Percentiles rank a stretch among this genome's conserved stretches.
Conservation (phyloP, 2,888 invertebrate genomes). For the Blera fallax region DNA sequence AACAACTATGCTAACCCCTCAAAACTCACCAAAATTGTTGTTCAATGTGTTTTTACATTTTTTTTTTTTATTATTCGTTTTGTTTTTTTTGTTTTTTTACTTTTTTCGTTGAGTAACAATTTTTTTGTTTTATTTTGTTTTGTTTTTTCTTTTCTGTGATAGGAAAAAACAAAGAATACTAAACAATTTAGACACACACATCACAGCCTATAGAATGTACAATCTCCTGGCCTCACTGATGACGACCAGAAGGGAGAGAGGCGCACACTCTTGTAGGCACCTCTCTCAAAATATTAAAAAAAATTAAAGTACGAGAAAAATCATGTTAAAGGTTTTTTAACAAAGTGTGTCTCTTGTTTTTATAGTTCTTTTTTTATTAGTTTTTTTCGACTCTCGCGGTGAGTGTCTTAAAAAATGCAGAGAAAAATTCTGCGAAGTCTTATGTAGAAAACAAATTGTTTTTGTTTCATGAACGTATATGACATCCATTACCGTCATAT, state of each 20-base stretch:
- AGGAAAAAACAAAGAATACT: slow-evolving; percentile 59
- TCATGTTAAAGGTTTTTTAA: slow-evolving; percentile 68
- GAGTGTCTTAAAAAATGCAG: slow-evolving; percentile 49
- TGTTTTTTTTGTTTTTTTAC: slow-evolving; percentile 2
- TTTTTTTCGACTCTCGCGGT: slow-evolving; percentile 32
- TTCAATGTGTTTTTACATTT: slow-evolving; percentile 5
- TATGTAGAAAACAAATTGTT: slow-evolving; percentile 59
- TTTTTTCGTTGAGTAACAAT: slow-evolving; percentile 56
- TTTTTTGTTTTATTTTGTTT: slow-evolving; percentile 7
- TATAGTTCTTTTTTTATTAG: slow-evolving; percentile 17
- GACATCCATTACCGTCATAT: slow-evolving; percentile 49
- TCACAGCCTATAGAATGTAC: slow-evolving; percentile 73
- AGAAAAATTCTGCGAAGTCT: slow-evolving; percentile 70
- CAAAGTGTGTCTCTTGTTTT: slow-evolving; percentile 67
- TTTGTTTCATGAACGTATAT: slow-evolving; percentile 58
- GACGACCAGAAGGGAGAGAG: slow-evolving; percentile 62
- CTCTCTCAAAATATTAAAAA: slow-evolving; percentile 51
- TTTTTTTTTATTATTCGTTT: slow-evolving; percentile 6
- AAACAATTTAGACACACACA: slow-evolving; percentile 70
- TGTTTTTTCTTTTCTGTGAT: slow-evolving; percentile 58
- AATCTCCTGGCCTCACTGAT: slow-evolving; percentile 64
- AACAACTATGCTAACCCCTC: not conserved
- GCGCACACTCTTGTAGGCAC: not conserved
- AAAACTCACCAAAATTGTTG: slow-evolving; percentile 8
- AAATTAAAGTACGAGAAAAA: slow-evolving; percentile 52